Percentiles rank a stretch among this genome's conserved stretches.
These are phyloP conservation scores for Plagodis pulveraria DNA, from an alignment of 2,888 invertebrate genomes.

Conservation along the genomic window DNA sequence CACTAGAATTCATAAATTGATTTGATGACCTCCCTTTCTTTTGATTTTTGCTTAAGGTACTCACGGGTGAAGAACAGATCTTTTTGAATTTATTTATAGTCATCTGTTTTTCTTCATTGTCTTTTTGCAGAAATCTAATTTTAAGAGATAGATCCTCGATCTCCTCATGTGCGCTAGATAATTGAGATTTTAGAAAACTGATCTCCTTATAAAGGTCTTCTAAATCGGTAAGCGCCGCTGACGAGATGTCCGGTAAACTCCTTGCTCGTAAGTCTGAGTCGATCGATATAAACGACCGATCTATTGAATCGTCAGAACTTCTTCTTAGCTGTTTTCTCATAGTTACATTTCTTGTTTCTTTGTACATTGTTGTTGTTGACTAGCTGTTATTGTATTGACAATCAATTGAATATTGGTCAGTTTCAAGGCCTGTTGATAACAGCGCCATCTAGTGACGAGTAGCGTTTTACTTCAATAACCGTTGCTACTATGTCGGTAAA, in stretches of 20 bases:
- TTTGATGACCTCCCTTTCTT: not conserved
- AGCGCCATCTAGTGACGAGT: too few relatives aligned
- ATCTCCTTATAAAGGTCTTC: not conserved
- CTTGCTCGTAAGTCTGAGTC: not conserved
- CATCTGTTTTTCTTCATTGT: not conserved
- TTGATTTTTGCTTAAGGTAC: not conserved
- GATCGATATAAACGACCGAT: not conserved
- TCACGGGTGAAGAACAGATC: not conserved
- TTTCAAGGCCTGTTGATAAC: too few relatives aligned
- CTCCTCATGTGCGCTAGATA: too few relatives aligned
- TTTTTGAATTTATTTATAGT: not conserved
- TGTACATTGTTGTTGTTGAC: not conserved
- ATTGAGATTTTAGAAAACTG: too few relatives aligned
- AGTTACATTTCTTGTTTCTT: not conserved
- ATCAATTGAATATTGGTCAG: too few relatives aligned
- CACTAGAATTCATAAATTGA: not conserved
- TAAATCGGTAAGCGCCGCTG: not conserved
- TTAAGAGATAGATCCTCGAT: not conserved
- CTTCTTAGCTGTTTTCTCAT: not conserved
- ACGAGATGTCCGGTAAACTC: constrained; percentile 1
- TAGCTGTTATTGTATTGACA: too few relatives aligned
- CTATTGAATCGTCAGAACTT: constrained; percentile 1
- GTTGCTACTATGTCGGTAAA: too few relatives aligned
- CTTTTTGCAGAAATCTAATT: not conserved
- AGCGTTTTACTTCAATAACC: too few relatives aligned